These are phyloP conservation scores for Coenonympha glycerion DNA, from an alignment of 2,888 invertebrate species.

Conservation along the genomic window DNA sequence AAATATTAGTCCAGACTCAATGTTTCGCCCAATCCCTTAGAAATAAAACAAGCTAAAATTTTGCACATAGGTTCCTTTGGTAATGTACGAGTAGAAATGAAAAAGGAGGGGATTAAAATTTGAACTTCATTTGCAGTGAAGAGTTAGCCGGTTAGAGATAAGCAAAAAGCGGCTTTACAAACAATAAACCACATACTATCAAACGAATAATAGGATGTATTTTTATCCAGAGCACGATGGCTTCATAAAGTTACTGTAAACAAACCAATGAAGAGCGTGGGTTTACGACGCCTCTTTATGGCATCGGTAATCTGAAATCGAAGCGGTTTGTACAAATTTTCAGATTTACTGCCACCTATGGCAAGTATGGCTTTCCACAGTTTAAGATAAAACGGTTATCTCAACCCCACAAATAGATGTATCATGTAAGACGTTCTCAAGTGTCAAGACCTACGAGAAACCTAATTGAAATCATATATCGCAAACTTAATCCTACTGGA, in stretches of 20 bases:
- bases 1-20: no score
- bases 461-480: no score
- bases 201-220: slow-evolving; percentile 1
- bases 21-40: no score
- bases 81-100: no score
- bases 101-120: no score
- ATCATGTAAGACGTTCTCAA: no score
- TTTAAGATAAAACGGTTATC: no score
- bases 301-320: slow-evolving; percentile 1
- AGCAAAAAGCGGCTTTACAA: background rate
- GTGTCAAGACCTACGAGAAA: no score
- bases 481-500: no score
- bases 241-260: slow-evolving; percentile 1
- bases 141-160: background rate
- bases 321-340: background rate
- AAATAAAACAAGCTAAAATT: no score
- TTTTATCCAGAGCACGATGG: background rate
- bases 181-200: slow-evolving; percentile 2
- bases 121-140: background rate
- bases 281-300: slow-evolving; percentile 2
- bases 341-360: background rate
- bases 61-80: no score
- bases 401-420: no score
- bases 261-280: slow-evolving; percentile 7
- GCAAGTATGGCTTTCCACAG: background rate